Base-by-base conservation (phyloP, 2,113 vertebrate species). In the Parotia lawesii region DNA sequence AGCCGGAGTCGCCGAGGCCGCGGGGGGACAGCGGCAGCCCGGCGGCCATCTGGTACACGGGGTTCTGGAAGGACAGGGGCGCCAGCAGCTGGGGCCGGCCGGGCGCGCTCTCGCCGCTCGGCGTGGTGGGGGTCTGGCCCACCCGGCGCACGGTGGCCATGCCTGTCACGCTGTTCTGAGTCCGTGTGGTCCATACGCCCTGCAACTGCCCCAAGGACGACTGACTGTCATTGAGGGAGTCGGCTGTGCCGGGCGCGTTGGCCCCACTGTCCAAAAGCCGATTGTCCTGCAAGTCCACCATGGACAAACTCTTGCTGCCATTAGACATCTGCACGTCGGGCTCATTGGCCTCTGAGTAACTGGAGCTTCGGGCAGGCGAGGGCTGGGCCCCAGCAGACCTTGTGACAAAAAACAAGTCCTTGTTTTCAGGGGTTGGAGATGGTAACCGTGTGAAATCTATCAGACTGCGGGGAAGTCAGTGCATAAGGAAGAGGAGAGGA, bases 341-440 rank as follows among this genome's bases (percentile, higher is more conserved):
- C 97, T 99, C 99, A 82, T 99, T 99, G 96, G 99, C 98, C 97
- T 99, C 99, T 7, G 99, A 99, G 97, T 99, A 99, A 96, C 99
- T 99, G 51, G 99, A 99, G 96, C 99, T 99, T 95, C 99, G 99
- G 81, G 99, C 99, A 29, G 99, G 99, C 6, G 99, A 99, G 40
- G 99, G 98, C 97, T 99, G 99, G 93, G 99, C 98, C 96, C 99
- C 99, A 89, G 98, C 98, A 97, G 98, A 99, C 97, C 99, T 98
- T 93, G 99, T 99, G 97, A 99, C 99, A 97, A 99, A 99, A 98
- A 99, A 99, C 85, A 99, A 98, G 98, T 99, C 99, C 98, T 99
- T 99, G 97, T 99, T 99, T 98, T 99, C 99, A 80, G 99, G 99
- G 97, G 99, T 99, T 91, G 99, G 99, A 95, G 99, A 99, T 80